Base-by-base conservation (phyloP, 2,797 vertebrate species). In the Myotis myotis region DNA sequence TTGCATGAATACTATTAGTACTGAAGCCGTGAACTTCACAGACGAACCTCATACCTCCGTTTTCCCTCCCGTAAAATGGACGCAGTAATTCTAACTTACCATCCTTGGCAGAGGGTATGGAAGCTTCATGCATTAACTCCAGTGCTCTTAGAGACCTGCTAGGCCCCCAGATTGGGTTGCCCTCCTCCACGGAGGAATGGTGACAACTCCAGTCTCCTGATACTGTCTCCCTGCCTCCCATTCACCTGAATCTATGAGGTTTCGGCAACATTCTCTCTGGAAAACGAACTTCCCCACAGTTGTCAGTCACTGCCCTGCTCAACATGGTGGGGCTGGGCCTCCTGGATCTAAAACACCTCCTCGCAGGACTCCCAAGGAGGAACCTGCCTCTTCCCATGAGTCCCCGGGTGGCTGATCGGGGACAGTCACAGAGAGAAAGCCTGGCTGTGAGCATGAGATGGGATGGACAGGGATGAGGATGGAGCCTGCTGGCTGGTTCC, bases 391-490 rank as follows among this genome's bases (percentile, higher is more conserved):
- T 80, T 44, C 20, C 38, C 36, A 41, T 16, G 6, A 81, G 41
- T 25, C 25, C 44, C 0, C 9, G 44, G 1, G 2, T 1, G 5
- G 30, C 28, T 60, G 75, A 17, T 44, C 19, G 23, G 38, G 44
- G 33, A 57, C 28, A 5, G 33, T 25, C 47, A 49, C 25, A 9
- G 51, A 55, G 28, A n/a, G 8, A 33, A n/a, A 51, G 36, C 25
- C 38, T 66, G 38, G 51, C 84, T 71, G 12, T 62, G 76, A n/a
- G 53, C 38, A 12, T 3, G 25, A 82, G 55, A 36, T 0, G 1
- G 11, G 1, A 3, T 74, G 72, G 25, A 4, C 38, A 0, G 19
- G 76, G 22, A 9, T 0, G 0, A 8, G 6, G 68, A 2, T 20
- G 60, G 41, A 53, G 55, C 13, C 57, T 74, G 57, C 36, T 1